Conservation (phyloP, 2,888 invertebrate species). For the Campaea margaritaria region DNA sequence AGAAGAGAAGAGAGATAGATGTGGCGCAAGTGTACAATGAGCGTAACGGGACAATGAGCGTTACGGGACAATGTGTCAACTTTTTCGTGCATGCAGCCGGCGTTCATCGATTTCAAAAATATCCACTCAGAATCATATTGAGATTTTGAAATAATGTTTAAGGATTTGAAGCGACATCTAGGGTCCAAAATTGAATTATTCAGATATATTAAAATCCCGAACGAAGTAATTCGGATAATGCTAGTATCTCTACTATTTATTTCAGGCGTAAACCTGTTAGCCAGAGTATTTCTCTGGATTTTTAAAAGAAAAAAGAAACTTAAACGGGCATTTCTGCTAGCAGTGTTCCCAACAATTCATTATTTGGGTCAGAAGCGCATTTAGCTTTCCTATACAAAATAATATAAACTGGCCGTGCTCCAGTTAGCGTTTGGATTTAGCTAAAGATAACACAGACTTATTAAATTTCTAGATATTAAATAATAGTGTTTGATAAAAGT, state of each 20-base stretch:
- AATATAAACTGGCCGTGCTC: slow-evolving; percentile 33
- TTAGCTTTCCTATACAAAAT: slow-evolving; percentile 33
- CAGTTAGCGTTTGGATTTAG: slow-evolving; percentile 37
- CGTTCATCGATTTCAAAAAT: too few relatives aligned
- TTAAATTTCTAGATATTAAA: neutral
- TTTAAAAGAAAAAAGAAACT: slow-evolving; percentile 51
- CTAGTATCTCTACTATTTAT: slow-evolving; percentile 47
- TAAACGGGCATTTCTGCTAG: slow-evolving; percentile 55
- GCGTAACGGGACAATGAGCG: too few relatives aligned
- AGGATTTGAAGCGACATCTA: too few relatives aligned
- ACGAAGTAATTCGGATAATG: slow-evolving; percentile 2
- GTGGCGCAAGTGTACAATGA: too few relatives aligned
- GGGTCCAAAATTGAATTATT: too few relatives aligned
- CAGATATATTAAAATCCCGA: neutral
- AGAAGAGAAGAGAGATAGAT: too few relatives aligned
- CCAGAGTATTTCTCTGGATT: slow-evolving; percentile 44
- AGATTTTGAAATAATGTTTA: too few relatives aligned
- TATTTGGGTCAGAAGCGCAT: slow-evolving; percentile 48
- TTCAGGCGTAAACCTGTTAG: slow-evolving; percentile 42
- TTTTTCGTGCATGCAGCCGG: too few relatives aligned
- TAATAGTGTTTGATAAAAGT: neutral
- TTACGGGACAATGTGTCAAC: too few relatives aligned
- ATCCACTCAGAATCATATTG: too few relatives aligned
- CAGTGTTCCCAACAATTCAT: slow-evolving; percentile 46
- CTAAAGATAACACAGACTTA: slow-evolving; percentile 29